Evolutionary conservation across 1,140 invertebrate species (phyloP).

Genomic region (Drosophila grimshawi): DNA sequence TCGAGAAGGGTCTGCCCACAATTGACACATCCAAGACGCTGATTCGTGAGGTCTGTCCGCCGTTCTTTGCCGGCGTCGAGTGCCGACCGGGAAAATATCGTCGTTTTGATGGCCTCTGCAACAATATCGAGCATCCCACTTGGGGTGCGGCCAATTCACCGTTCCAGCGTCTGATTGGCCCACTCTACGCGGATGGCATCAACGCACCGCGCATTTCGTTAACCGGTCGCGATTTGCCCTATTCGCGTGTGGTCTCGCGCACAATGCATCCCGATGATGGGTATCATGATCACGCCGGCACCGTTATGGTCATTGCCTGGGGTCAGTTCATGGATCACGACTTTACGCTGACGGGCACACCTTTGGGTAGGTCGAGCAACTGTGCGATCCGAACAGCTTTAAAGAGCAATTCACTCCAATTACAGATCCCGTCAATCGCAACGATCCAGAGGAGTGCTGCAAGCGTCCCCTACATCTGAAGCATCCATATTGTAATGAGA

Average conservation of each 20-base stretch:
- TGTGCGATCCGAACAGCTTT: not conserved
- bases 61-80: slow-evolving; percentile 93
- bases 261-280: slow-evolving; percentile 96
- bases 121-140: slow-evolving; percentile 94
- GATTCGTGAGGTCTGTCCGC: slow-evolving; percentile 94
- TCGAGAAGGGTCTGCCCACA: slow-evolving; percentile 93
- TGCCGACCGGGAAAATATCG: slow-evolving; percentile 96
- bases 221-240: slow-evolving; percentile 89
- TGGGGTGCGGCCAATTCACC: slow-evolving; percentile 95
- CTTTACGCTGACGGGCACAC: slow-evolving; percentile 94
- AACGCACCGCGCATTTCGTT: slow-evolving; percentile 91
- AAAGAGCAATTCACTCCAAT: slow-evolving; percentile 1
- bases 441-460: slow-evolving; percentile 95
- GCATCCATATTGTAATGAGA: slow-evolving; percentile 96
- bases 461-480: slow-evolving; percentile 90
- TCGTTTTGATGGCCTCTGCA: slow-evolving; percentile 95
- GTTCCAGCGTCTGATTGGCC: slow-evolving; percentile 91
- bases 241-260: slow-evolving; percentile 92
- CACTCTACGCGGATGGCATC: slow-evolving; percentile 92
- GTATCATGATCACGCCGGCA: slow-evolving; percentile 96
- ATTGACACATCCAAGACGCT: slow-evolving; percentile 96
- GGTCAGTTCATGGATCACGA: slow-evolving; percentile 98
- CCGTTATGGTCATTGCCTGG: slow-evolving; percentile 96
- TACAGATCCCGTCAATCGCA: slow-evolving; percentile 91
- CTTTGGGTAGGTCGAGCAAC: slow-evolving; percentile 87